Evolutionary conservation across 2,888 invertebrate species (phyloP).

Genomic region (Drosophila anomalipes): DNA sequence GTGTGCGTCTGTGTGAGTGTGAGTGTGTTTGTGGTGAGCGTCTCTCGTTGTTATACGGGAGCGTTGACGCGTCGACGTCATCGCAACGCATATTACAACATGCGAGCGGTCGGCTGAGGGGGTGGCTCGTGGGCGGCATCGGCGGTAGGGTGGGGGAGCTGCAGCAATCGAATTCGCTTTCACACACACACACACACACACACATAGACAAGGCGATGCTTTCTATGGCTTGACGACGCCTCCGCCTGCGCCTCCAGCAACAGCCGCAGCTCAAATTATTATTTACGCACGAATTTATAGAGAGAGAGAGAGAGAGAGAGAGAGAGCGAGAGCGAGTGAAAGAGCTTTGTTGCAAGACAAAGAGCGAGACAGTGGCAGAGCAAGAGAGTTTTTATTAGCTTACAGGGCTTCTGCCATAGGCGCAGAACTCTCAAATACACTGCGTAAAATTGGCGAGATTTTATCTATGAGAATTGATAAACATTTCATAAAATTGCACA

Average conservation of each 20-base stretch:
- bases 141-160: neutral
- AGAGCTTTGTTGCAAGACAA: conserved; percentile 12
- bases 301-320: conserved; percentile 44
- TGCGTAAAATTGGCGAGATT: neutral
- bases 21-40: conserved; percentile 19
- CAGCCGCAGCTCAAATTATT: conserved; percentile 52
- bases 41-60: conserved; percentile 65
- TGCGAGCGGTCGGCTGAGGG: conserved; percentile 19
- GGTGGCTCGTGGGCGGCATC: neutral
- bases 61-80: conserved; percentile 64
- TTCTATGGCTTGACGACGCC: conserved; percentile 70
- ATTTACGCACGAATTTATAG: conserved; percentile 66
- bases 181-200: conserved; percentile 36
- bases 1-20: neutral
- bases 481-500: neutral
- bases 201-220: conserved; percentile 55
- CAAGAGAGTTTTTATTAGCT: conserved; percentile 27
- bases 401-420: conserved; percentile 6
- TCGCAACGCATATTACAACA: conserved; percentile 73
- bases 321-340: conserved; percentile 33
- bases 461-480: neutral
- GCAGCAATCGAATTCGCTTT: conserved; percentile 59
- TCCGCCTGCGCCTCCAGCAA: conserved; percentile 24
- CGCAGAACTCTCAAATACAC: conserved; percentile 13
- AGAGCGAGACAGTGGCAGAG: conserved; percentile 20